These are phyloP conservation scores for Porphyrio hochstetteri DNA, from an alignment of 2,113 vertebrate genomes.

Conservation along the genomic window DNA sequence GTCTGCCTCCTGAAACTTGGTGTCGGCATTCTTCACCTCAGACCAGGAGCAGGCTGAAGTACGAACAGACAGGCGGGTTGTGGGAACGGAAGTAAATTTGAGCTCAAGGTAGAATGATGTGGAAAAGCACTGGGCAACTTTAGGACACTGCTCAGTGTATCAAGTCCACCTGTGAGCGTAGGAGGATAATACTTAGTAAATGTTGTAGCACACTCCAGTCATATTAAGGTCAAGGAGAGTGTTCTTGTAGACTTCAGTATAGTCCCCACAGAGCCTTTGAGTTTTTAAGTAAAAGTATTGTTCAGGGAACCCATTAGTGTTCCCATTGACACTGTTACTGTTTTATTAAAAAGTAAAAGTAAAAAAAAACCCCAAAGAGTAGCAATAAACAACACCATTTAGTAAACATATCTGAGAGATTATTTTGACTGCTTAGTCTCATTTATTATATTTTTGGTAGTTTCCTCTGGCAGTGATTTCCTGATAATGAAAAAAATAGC, in stretches of 20 bases:
- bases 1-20: background rate
- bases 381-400: background rate
- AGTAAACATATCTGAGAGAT: background rate
- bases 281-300: background rate
- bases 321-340: background rate
- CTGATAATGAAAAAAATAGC: background rate
- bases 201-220: background rate
- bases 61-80: background rate
- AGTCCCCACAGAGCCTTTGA: background rate
- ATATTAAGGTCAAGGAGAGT: background rate
- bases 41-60: background rate
- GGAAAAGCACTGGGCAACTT: background rate
- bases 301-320: background rate
- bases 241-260: background rate
- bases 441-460: slow-evolving; percentile 5
- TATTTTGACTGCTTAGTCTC: background rate
- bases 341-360: background rate
- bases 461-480: background rate
- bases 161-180: background rate
- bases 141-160: background rate
- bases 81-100: background rate
- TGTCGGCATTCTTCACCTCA: background rate
- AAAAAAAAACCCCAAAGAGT: background rate
- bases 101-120: background rate
- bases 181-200: background rate